Conservation (phyloP, 1,140 invertebrate genomes). For the Drepana arcuata region DNA sequence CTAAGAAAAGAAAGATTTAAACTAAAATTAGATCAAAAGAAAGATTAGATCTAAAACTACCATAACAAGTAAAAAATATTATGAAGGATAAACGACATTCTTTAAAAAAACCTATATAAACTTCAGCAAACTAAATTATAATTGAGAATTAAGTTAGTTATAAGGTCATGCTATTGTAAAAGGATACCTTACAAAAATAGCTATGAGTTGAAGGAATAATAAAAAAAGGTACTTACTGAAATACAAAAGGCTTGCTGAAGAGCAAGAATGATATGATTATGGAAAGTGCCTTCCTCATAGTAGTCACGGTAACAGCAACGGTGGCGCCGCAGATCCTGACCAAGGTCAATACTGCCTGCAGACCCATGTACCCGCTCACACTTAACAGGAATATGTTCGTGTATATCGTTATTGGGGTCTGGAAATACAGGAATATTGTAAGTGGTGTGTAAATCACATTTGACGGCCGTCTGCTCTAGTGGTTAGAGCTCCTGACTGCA, state of each 20-base stretch:
- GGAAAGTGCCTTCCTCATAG: slow-evolving; percentile 91
- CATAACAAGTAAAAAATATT: too few species aligned
- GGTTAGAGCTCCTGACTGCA: too few species aligned
- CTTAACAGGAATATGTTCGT: slow-evolving; percentile 91
- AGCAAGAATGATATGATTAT: slow-evolving; percentile 94
- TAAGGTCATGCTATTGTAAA: neutral
- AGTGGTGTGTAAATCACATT: too few species aligned
- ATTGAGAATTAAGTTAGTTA: too few species aligned
- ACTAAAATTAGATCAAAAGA: too few species aligned
- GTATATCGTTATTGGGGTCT: slow-evolving; percentile 85
- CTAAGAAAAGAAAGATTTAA: too few species aligned
- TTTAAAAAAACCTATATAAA: too few species aligned
- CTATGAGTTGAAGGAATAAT: slow-evolving; percentile 3
- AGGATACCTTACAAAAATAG: neutral
- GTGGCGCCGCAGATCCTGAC: slow-evolving; percentile 92
- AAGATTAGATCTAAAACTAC: too few species aligned
- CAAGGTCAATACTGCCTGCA: slow-evolving; percentile 91
- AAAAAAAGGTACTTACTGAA: slow-evolving; percentile 82
- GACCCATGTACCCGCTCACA: slow-evolving; percentile 90
- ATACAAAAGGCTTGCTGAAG: slow-evolving; percentile 95
- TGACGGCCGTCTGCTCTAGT: too few species aligned
- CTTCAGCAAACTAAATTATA: too few species aligned
- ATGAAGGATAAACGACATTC: too few species aligned
- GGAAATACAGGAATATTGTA: slow-evolving; percentile 17
- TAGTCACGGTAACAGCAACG: slow-evolving; percentile 91